phyloP scores from a whole-genome alignment of 2,797 vertebrate species.

The Babyrousa celebensis region DNA sequence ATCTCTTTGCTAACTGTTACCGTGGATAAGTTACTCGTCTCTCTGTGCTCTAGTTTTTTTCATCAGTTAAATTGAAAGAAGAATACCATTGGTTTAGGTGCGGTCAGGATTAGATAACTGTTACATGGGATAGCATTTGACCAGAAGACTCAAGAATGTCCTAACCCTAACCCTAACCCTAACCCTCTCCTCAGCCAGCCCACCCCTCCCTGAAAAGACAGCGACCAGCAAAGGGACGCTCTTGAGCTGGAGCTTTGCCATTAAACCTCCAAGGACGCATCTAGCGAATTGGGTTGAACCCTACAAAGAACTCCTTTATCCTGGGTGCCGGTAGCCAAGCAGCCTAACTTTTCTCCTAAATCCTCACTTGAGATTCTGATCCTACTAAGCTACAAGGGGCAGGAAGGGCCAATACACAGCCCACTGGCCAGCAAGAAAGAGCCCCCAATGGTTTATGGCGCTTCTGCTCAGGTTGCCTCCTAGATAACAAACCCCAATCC shows the following conservation, averaged over 20 bases:
- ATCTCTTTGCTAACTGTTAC: slow-evolving; percentile 25
- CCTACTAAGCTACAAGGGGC: not conserved
- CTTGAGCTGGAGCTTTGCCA: not conserved
- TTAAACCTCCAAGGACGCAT: not conserved
- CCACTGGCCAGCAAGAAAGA: not conserved
- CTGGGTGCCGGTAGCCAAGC: not conserved
- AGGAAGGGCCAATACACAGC: not conserved
- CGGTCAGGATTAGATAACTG: slow-evolving; percentile 44
- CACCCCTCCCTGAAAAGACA: not conserved
- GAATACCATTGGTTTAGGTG: not conserved
- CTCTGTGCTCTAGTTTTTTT: slow-evolving; percentile 33
- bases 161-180: too few species aligned
- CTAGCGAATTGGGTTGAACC: not conserved
- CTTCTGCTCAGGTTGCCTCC: not conserved
- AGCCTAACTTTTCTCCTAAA: not conserved
- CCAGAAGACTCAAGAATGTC: slow-evolving; percentile 21
- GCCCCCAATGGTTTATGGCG: not conserved
- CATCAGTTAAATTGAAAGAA: slow-evolving; percentile 9
- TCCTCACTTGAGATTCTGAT: not conserved
- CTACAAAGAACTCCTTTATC: not conserved
- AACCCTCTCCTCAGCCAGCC: not conserved
- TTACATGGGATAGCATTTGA: not conserved
- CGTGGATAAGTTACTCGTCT: not conserved
- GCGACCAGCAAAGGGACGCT: not conserved
- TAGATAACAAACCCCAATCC: slow-evolving; percentile 22